Percentiles rank a stretch among this genome's conserved stretches.
Evolutionary conservation across 2,888 invertebrate species (phyloP).

Genomic region (Drosophila mimica): DNA sequence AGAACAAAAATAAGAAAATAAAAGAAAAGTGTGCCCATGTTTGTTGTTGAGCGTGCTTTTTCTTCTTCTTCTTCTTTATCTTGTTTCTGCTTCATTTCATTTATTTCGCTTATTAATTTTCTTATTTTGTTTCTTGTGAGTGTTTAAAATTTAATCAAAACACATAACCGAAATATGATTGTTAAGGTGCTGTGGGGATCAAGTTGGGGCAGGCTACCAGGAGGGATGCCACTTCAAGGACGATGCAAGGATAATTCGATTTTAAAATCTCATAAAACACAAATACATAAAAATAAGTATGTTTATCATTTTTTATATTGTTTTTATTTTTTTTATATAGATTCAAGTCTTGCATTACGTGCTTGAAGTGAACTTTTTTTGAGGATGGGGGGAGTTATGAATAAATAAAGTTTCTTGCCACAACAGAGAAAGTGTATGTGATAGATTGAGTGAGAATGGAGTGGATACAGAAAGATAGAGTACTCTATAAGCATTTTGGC

Average conservation of each 20-base stretch:
- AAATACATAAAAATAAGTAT: not conserved
- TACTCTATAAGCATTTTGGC: conserved; percentile 51
- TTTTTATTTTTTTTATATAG: not conserved
- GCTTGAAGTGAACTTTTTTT: conserved; percentile 10
- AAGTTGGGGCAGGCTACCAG: not conserved
- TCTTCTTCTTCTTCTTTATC: not conserved
- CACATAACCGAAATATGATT: conserved; percentile 45
- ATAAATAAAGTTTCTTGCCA: conserved; percentile 12
- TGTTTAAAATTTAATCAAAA: conserved; percentile 55
- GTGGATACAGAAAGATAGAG: conserved; percentile 5
- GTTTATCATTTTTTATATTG: not conserved
- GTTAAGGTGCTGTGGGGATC: conserved; percentile 30
- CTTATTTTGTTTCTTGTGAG: not conserved
- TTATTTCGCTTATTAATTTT: not conserved
- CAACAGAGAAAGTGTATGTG: conserved; percentile 9
- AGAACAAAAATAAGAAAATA: conserved; percentile 21
- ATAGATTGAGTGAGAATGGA: not conserved
- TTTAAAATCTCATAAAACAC: not conserved
- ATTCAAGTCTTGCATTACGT: conserved; percentile 5
- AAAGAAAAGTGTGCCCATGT: conserved; percentile 29
- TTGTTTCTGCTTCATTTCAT: conserved; percentile 3
- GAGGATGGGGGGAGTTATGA: not conserved
- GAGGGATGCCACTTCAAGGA: conserved; percentile 12
- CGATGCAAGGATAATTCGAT: conserved; percentile 27
- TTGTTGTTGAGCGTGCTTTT: conserved; percentile 31